Conservation (phyloP, 2,113 vertebrate genomes). For the Brachyhypopomus gauderio region DNA sequence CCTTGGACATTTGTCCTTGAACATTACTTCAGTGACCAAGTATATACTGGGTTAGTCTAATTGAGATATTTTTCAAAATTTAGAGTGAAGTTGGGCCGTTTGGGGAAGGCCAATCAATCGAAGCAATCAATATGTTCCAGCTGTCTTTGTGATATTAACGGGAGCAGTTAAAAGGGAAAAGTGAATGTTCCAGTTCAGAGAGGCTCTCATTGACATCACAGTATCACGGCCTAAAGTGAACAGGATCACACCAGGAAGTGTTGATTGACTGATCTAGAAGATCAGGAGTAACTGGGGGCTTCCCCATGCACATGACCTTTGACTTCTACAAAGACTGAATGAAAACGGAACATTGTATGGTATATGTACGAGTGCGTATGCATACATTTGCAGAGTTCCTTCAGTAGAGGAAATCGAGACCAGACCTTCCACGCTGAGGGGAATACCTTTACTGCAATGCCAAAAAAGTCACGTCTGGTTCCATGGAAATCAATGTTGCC, state of each 20-base stretch:
- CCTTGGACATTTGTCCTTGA: slow-evolving; percentile 39
- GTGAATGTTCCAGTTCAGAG: not conserved
- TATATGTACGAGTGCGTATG: not conserved
- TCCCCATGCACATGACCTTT: no score
- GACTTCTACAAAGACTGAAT: not conserved
- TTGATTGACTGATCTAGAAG: no score
- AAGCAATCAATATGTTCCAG: slow-evolving; percentile 3
- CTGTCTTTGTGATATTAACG: not conserved
- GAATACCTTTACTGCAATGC: not conserved
- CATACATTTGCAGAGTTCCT: not conserved
- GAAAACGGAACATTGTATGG: not conserved
- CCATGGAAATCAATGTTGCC: slow-evolving; percentile 25
- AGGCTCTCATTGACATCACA: not conserved
- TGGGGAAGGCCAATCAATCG: not conserved
- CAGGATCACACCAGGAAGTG: not conserved
- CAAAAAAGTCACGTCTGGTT: slow-evolving; percentile 18
- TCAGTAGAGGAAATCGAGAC: slow-evolving; percentile 4
- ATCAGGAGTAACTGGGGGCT: no score
- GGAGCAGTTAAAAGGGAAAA: not conserved
- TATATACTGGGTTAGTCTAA: slow-evolving; percentile 1
- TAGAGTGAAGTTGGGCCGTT: not conserved
- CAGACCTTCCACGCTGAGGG: not conserved
- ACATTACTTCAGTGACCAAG: slow-evolving; percentile 34
- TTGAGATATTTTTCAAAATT: slow-evolving; percentile 1
- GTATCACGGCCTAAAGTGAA: not conserved